These are phyloP conservation scores for Porites rus DNA, from an alignment of 92 coral and sea anemone species.

Conservation along the genomic window DNA sequence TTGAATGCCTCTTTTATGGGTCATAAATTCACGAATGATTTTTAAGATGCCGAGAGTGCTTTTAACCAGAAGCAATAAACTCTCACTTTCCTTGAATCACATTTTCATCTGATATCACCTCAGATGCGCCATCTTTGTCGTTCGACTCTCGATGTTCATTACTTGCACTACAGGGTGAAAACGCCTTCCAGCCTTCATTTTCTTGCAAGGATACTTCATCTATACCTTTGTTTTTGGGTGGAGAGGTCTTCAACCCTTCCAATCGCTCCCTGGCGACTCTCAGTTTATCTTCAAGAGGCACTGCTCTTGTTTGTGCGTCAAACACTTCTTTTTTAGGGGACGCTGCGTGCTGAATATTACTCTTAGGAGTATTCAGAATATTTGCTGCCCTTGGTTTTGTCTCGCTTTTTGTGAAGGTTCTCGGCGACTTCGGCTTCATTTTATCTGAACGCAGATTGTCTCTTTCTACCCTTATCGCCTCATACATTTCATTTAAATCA, in stretches of 20 bases:
- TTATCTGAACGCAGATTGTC: slow-evolving; percentile 26
- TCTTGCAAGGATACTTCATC: not conserved
- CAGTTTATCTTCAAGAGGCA: slow-evolving; percentile 35
- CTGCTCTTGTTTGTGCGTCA: slow-evolving; percentile 25
- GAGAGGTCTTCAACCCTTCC: slow-evolving; percentile 26
- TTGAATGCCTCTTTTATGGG: too few relatives aligned
- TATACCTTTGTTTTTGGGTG: not conserved
- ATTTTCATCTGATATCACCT: not conserved
- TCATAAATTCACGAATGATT: too few relatives aligned
- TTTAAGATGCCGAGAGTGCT: too few relatives aligned
- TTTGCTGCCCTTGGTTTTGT: slow-evolving; percentile 13
- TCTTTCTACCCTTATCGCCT: slow-evolving; percentile 32
- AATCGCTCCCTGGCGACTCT: slow-evolving; percentile 32
- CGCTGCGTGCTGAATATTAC: slow-evolving; percentile 1
- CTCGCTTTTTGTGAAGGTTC: slow-evolving; percentile 6
- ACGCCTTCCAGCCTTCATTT: not conserved
- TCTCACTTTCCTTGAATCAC: not conserved
- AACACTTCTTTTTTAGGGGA: slow-evolving; percentile 24
- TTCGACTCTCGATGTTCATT: not conserved
- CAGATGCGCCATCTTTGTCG: not conserved
- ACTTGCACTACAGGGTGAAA: not conserved
- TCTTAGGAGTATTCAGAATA: slow-evolving; percentile 16
- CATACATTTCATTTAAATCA: slow-evolving; percentile 39
- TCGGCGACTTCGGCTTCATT: slow-evolving; percentile 27
- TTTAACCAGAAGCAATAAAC: not conserved